These are phyloP conservation scores for Phocoena sinus DNA, from an alignment of 2,113 vertebrate genomes.

Conservation along the genomic window DNA sequence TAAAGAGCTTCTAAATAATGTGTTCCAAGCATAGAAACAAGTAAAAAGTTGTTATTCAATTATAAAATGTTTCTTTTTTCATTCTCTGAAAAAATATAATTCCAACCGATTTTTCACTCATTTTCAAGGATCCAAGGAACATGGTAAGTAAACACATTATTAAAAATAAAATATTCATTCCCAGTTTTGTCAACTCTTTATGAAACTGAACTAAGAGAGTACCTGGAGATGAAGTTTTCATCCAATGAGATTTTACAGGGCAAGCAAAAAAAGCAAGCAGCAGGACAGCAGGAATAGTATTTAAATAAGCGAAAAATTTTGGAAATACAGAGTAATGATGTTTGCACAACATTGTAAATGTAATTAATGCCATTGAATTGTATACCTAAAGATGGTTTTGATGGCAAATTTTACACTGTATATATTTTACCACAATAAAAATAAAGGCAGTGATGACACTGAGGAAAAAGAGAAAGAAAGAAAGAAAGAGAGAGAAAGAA, in stretches of 20 bases:
- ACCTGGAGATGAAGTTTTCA: background rate
- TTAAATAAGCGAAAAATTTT: background rate
- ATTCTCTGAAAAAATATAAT: background rate
- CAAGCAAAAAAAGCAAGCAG: background rate
- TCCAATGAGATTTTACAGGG: background rate
- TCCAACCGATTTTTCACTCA: background rate
- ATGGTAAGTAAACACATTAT: background rate
- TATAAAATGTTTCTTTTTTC: background rate
- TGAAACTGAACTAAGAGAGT: background rate
- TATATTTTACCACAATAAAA: background rate
- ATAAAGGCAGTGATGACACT: background rate
- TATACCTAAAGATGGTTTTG: background rate
- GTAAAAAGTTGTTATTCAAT: background rate
- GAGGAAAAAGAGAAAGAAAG: background rate
- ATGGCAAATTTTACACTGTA: background rate
- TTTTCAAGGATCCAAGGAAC: background rate
- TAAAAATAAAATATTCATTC: background rate
- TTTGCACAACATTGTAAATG: background rate
- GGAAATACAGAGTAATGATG: background rate
- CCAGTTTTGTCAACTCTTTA: background rate
- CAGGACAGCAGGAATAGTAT: background rate
- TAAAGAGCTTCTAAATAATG: background rate
- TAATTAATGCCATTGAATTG: background rate
- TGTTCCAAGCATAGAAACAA: background rate
- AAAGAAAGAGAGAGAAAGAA: background rate